Base-by-base conservation (phyloP, 2,113 vertebrate genomes). In the Serilophus lunatus region DNA sequence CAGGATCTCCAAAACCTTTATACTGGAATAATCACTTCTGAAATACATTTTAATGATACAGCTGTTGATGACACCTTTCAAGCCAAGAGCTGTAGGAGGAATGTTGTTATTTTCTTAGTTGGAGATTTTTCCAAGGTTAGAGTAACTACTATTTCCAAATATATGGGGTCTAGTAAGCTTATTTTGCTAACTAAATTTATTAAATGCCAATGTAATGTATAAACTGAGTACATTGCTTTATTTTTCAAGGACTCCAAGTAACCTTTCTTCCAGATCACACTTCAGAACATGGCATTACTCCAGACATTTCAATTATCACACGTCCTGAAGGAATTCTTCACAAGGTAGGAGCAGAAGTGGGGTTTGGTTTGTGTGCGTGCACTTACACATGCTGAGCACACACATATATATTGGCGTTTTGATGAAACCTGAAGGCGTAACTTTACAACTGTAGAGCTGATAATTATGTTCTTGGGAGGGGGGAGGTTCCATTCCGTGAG, bases 391-490 rank as follows among this genome's bases (percentile, higher is more conserved):
- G 29, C 19, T 31, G 23, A 63, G 33, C 4, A 28, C 12, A 35
- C 5, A 38, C 24, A 28, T 0, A 1, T 12, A 19, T 15, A 14
- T 2, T 12, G 4, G 25, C 2, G 2, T n/a, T 90, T 36, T 33
- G n/a, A 35, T 25, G 22, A 75, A 57, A 66, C 2, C 2, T 22
- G 33, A 64, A 68, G 7, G 17, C 31, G 22, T 16, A 50, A 25
- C 7, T 75, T 75, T 23, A 65, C 24, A 18, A 10, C 9, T 23
- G 59, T 71, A 35, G 33, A 68, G 23, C 1, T 24, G 26, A 61
- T 38, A 57, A 47, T 60, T 69, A 64, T 49, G 49, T 28, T 8
- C 20, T 35, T 3, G 9, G 22, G 36, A 7, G 66, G 4, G 2
- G 6, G 3, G 13, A 76, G 10, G 31, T 36, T 79, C 45, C 16